Conservation (phyloP, 2,113 vertebrate species). For the Festucalex cinctus region DNA sequence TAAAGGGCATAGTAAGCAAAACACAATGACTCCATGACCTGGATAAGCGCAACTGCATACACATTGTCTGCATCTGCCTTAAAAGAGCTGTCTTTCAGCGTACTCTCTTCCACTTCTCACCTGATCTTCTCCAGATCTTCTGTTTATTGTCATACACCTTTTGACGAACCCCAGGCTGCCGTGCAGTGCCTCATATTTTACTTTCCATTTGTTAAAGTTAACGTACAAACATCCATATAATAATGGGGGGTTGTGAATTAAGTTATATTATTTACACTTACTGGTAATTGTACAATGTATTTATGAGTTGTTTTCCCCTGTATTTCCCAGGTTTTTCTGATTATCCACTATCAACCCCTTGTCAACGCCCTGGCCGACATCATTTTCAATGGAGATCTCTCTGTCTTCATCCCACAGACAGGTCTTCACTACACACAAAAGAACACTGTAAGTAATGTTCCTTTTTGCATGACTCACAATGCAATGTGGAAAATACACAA, state of each 20-base stretch:
- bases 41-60: too few species aligned
- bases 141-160: too few species aligned
- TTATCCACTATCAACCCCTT: conserved; percentile 92
- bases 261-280: neutral
- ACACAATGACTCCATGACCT: too few species aligned
- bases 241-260: neutral
- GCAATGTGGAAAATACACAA: neutral
- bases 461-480: neutral
- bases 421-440: conserved; percentile 79
- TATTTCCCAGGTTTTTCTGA: conserved; percentile 86
- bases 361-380: conserved; percentile 91
- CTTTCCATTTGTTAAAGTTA: neutral
- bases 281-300: neutral
- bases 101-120: too few species aligned
- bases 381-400: conserved; percentile 92
- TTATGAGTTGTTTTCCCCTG: neutral
- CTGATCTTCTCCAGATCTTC: too few species aligned
- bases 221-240: too few species aligned
- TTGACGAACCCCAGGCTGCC: too few species aligned
- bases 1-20: too few species aligned
- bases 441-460: conserved; percentile 74
- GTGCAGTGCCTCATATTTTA: too few species aligned
- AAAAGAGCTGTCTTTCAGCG: too few species aligned
- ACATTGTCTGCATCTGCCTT: too few species aligned
- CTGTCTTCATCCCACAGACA: conserved; percentile 79